Evolutionary conservation across 2,113 vertebrate species (phyloP).

Genomic region (Cochlearius cochlearius): DNA sequence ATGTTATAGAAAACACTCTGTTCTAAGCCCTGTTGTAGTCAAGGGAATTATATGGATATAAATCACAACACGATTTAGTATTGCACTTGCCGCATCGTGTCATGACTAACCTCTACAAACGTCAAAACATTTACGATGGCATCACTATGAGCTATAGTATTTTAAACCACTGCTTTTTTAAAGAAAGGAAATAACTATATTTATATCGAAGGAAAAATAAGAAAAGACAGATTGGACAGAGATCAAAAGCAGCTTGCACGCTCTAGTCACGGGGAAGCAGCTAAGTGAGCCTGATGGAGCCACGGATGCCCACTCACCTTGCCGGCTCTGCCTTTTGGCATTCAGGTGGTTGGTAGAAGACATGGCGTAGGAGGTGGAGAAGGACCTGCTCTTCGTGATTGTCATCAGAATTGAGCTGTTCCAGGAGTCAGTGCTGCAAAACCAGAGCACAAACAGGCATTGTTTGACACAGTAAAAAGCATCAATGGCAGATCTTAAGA

Average conservation of each 20-base stretch:
- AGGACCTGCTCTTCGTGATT: conserved; percentile 88
- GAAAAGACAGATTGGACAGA: background rate
- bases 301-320: conserved; percentile 62
- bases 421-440: conserved; percentile 80
- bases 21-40: background rate
- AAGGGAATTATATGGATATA: background rate
- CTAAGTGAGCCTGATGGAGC: background rate
- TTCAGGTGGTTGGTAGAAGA: conserved; percentile 85
- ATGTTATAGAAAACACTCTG: background rate
- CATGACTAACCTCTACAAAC: background rate
- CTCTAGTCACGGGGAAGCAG: background rate
- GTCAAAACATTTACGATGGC: background rate
- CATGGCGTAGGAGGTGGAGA: conserved; percentile 82
- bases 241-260: background rate
- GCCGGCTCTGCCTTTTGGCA: conserved; percentile 80
- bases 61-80: background rate
- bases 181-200: background rate
- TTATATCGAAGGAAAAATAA: background rate
- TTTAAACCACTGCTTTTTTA: background rate
- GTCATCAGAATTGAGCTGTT: conserved; percentile 83
- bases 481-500: background rate
- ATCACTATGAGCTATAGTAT: background rate
- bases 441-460: background rate
- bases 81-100: background rate
- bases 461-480: background rate